Base-by-base conservation (phyloP, 2,888 invertebrate species). In the Mimas tiliae region DNA sequence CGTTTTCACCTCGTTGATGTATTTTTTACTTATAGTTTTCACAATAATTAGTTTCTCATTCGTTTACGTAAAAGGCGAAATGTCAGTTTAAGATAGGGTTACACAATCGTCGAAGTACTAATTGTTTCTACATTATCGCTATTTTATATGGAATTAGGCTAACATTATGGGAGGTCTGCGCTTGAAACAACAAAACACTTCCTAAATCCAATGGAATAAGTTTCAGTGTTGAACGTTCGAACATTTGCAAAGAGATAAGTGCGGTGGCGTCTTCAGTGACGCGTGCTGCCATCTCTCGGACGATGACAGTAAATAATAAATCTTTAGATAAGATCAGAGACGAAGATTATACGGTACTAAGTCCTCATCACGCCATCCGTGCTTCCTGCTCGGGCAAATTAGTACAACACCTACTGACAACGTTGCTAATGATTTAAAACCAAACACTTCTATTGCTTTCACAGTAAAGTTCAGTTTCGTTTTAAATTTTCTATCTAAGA, bases 241-340 rank as follows among this genome's bases (percentile, higher is more conserved):
- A 62, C 68, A 70, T 71, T 70, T 67, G 73, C 68, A 74, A 75
- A 77, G 74, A 88, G 85, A 88, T 84, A 87, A 88, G 79, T 85
- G 81, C 83, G 82, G 86, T 86, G 84, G 86, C 85, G 76, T 75
- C 72, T 73, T 77, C 83, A 88, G 85, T 89, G 91, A 90, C 86
- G 91, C 91, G 89, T 90, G 90, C 88, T 88, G 91, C 91, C 93
- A 93, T 91, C 93, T 93, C 86, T 87, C 81, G 90, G 86, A 76
- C 85, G 91, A 86, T 88, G 91, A 91, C 91, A 90, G 90, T 85
- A 84, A 84, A 86, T 89, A 92, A 93, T 93, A 93, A 93, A 93
- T 93, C 93, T 88, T 85, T 64, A 80, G 93, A 93, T 93, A 93
- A 93, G 89, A 93, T 93, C 93, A 90, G 88, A 91, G 85, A 85